These are phyloP conservation scores for Octodonta nipae DNA, from an alignment of 2,888 invertebrate genomes.

Conservation along the genomic window DNA sequence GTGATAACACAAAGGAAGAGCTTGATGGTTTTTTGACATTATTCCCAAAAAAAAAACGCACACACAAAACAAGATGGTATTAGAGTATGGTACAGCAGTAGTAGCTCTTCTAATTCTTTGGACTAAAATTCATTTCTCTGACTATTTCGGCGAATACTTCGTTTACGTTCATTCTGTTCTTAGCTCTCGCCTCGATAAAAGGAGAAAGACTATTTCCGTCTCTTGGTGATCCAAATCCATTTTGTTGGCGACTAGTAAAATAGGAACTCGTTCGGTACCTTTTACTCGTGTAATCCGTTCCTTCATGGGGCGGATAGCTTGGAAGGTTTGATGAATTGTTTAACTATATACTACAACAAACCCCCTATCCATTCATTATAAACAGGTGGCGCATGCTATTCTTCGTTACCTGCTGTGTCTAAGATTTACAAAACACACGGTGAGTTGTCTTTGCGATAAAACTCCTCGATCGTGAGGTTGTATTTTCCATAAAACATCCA, in stretches of 20 bases:
- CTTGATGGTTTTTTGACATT: neutral
- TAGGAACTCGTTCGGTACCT: constrained; percentile 90
- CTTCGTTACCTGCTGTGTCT: constrained; percentile 98
- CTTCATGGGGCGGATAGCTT: constrained; percentile 97
- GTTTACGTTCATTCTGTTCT: constrained; percentile 96
- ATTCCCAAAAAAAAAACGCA: constrained; percentile 4
- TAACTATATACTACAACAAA: constrained; percentile 95
- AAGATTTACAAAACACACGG: constrained; percentile 98
- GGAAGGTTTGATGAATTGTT: constrained; percentile 98
- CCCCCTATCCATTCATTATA: constrained; percentile 98
- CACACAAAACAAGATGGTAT: constrained; percentile 33
- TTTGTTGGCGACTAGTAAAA: constrained; percentile 96
- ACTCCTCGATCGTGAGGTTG: constrained; percentile 99
- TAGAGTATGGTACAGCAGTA: constrained; percentile 91
- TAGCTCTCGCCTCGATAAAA: constrained; percentile 96
- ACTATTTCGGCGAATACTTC: constrained; percentile 99
- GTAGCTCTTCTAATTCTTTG: constrained; percentile 83
- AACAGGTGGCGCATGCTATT: constrained; percentile 98
- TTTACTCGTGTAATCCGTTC: constrained; percentile 97
- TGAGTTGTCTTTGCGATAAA: constrained; percentile 96
- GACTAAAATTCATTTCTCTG: constrained; percentile 98
- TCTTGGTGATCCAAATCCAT: constrained; percentile 96
- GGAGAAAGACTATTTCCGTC: constrained; percentile 88
- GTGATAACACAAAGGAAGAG: too few species aligned
- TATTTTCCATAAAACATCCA: constrained; percentile 99